Evolutionary conservation across 1,140 invertebrate genomes (phyloP), one percentile per base, ranked within the genome.

Genomic region (Euschistus heros): DNA sequence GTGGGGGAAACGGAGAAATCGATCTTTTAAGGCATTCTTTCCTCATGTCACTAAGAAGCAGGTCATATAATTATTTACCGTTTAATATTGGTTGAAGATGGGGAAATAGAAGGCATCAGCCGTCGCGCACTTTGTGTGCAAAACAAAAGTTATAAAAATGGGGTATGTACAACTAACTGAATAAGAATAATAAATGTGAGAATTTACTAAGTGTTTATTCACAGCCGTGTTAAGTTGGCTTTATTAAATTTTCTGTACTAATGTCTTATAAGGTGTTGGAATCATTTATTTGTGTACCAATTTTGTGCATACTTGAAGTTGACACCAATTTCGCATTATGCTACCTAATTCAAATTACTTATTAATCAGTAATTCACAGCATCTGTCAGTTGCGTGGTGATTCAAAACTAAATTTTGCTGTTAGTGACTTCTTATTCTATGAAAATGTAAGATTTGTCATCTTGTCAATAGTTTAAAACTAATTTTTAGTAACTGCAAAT

Each of bases 61-160:
- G 20, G 33, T 63, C 26, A 50, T 47, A 47, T 22, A 50, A 27
- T 44, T 63, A 47, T 30, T 44, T 44, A 20, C 62, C 44, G 62
- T 63, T 63, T 24, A 63, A 63, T 50, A 63, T 63, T 63, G 62
- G 62, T 47, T 63, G 44, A 47, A n/a, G 62, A 63, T 63, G 62
- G 62, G 46, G 37, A 46, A 63, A n/a, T 47, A 47, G 20, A 47
- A n/a, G 60, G n/a, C 26, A 26, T 47, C 10, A 46, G 37, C 44
- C 33, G 33, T 44, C n/a, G 33, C 33, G 18, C 33, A 42, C 37
- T 44, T 22, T n/a, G 33, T 47, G 62, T 63, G 62, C 44, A 47
- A 18, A 20, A 46, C 24, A 47, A 63, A 30, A 33, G n/a, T 62
- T 17, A 42, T 22, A 4, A 63, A 63, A 63, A 63, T 63, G 62